Evolutionary conservation across 2,888 invertebrate genomes (phyloP), one percentile per base, ranked within the genome.

Genomic region (Philhelius pedissequus): DNA sequence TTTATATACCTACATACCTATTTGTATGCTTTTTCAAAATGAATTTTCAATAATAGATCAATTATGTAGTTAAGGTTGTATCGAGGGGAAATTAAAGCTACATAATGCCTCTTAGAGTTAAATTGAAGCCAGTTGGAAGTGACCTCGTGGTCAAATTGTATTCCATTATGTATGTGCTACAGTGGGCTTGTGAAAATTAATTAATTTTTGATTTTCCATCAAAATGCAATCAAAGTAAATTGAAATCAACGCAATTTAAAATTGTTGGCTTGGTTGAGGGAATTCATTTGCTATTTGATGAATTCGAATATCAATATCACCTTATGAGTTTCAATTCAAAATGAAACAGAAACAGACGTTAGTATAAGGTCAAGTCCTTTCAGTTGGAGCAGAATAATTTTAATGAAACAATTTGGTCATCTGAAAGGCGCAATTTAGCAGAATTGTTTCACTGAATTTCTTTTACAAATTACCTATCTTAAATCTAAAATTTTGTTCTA

Each of bases 141-240:
- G 11, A 20, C 20, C 54, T 56, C 27, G 18, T 56, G 7, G 22
- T 56, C 32, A 35, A 18, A 56, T 13, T 18, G 3, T 52, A 25
- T n/a, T n/a, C n/a, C n/a, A n/a, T 7, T 43, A 9, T 43, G 27
- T 15, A 2, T 11, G 30, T 18, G 18, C 13, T 20, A 38, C 22
- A 13, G 38, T 15, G 27, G 43, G 27, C 6, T 43, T 60, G 62
- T 58, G 52, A 62, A 78, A 82, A 78, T 78, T 78, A 78, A 82
- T 82, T 82, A 77, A 77, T 73, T 69, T 82, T 82, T 66, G 78
- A 82, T 82, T 82, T 68, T 54, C 60, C 62, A 78, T 62, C 30
- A 27, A 64, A 64, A 78, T 30, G 60, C 82, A 82, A 82, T 82
- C 82, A 78, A 82, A 78, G 77, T 82, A 82, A 82, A 82, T 73